Conservation (phyloP, 2,888 invertebrate genomes). For the Pyrrhosoma nymphula region DNA sequence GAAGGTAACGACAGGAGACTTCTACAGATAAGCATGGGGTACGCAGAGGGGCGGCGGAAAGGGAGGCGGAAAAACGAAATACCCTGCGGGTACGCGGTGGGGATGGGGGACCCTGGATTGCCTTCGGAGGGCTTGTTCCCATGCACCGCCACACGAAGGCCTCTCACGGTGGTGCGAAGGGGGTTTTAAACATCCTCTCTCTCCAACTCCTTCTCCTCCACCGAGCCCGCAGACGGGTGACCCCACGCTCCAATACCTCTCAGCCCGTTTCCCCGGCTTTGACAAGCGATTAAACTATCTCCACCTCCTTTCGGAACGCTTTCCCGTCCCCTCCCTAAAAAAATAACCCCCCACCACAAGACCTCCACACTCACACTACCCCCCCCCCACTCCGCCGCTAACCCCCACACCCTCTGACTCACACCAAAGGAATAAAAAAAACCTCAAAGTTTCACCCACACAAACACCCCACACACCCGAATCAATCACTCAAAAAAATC, state of each 20-base stretch:
- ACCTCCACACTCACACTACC: neutral
- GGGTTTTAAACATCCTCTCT: neutral
- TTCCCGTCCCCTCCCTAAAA: neutral
- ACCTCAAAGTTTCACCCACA: neutral
- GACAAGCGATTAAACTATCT: constrained; percentile 36
- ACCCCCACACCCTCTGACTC: neutral
- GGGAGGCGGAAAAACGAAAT: neutral
- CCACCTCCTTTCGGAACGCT: neutral
- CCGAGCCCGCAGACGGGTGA: neutral
- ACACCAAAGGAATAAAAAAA: neutral
- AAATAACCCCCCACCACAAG: neutral
- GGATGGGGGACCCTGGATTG: neutral
- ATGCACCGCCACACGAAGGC: neutral
- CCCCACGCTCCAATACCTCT: constrained; percentile 31
- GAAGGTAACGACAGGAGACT: constrained; percentile 31
- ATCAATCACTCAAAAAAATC: constrained; percentile 32
- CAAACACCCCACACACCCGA: neutral
- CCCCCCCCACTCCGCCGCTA: neutral
- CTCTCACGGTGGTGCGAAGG: constrained; percentile 4
- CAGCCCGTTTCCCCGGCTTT: neutral
- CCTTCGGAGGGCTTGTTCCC: neutral
- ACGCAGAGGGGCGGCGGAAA: neutral
- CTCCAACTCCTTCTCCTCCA: neutral
- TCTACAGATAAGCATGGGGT: constrained; percentile 4
- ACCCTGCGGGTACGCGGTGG: neutral